Percentiles rank a stretch among this genome's conserved stretches.
phyloP scores from a whole-genome alignment of 2,888 invertebrate genomes.

The Drosophila subsilvestris region DNA sequence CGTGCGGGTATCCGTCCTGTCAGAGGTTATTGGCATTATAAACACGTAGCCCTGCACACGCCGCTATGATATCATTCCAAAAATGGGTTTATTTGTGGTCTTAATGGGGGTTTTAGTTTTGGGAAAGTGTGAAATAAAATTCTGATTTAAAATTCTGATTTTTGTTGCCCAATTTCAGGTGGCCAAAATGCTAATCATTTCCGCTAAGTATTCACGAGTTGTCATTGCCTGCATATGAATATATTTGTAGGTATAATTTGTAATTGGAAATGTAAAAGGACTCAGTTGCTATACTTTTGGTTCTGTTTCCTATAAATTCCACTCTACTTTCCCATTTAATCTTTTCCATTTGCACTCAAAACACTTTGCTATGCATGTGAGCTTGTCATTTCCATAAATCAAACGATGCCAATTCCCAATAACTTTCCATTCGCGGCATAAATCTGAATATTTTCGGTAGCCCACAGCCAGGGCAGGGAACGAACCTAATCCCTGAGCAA shows the following conservation, averaged over 20 bases:
- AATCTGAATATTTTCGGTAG: constrained; percentile 68
- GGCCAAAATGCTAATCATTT: not conserved
- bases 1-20: constrained; percentile 8
- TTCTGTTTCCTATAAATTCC: no score
- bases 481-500: constrained; percentile 63
- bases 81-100: constrained; percentile 74
- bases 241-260: no score
- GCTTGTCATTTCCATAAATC: constrained; percentile 65
- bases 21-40: constrained; percentile 70
- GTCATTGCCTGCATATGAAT: no score
- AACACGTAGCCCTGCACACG: constrained; percentile 68
- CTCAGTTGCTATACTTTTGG: no score
- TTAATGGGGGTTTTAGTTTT: constrained; percentile 52
- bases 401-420: constrained; percentile 46
- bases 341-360: constrained; percentile 9
- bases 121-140: not conserved
- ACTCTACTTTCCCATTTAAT: constrained; percentile 8
- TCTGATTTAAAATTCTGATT: constrained; percentile 7
- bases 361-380: constrained; percentile 47
- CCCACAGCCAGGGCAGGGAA: constrained; percentile 34
- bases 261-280: no score
- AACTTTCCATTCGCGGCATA: constrained; percentile 62
- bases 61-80: constrained; percentile 54
- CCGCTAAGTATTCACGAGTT: not conserved
- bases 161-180: not conserved